A percentile compares a stretch with the other conserved stretches of the same genome.
Conservation (phyloP, 2,888 invertebrate genomes). For the Amiota minor region DNA sequence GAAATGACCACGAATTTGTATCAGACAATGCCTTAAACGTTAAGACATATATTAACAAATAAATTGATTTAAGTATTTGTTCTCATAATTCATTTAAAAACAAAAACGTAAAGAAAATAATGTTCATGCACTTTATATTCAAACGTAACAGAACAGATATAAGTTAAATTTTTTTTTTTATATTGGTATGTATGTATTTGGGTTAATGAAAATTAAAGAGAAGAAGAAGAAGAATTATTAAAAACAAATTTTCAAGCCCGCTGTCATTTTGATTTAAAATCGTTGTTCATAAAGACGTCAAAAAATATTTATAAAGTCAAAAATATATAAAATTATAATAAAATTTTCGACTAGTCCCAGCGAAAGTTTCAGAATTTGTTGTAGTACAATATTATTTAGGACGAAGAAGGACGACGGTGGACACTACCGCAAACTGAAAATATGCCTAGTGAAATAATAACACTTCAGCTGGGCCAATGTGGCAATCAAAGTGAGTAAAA, state of each 20-base stretch:
- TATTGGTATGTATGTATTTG: not conserved
- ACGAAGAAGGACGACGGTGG: not conserved
- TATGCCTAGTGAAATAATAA: conserved; percentile 99
- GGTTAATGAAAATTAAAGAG: not conserved
- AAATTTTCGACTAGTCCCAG: not conserved
- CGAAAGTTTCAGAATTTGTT: too few species aligned
- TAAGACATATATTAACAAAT: too few species aligned
- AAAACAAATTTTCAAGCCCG: not conserved
- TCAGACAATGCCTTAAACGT: too few species aligned
- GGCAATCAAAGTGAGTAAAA: conserved; percentile 94
- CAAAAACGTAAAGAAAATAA: too few species aligned
- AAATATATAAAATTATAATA: not conserved
- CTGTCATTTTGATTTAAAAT: conserved; percentile 47
- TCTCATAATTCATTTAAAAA: too few species aligned
- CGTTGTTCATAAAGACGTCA: conserved; percentile 39
- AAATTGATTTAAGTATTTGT: too few species aligned
- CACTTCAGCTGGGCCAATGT: conserved; percentile 98
- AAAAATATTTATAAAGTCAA: not conserved
- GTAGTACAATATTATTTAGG: too few species aligned
- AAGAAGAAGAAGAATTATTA: conserved; percentile 22
- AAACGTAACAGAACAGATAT: too few species aligned
- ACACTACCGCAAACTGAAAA: conserved; percentile 11
- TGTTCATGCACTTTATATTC: too few species aligned
- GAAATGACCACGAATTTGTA: too few species aligned
- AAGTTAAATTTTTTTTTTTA: too few species aligned